Base-by-base conservation (phyloP, 2,113 vertebrate species). In the Camelus bactrianus region DNA sequence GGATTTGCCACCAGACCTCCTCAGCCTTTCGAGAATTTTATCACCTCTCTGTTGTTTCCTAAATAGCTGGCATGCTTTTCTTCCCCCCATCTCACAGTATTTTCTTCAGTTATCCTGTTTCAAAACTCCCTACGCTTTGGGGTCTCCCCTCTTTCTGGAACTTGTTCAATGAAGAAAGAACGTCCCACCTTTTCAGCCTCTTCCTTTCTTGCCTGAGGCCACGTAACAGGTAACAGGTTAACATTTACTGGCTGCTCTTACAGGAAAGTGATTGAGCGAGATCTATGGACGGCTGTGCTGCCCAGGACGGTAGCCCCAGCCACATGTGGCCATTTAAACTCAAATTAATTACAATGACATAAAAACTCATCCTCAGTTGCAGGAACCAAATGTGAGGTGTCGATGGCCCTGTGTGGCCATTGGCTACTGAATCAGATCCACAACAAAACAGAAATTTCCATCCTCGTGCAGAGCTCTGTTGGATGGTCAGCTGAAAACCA, bases 251-350 rank as follows among this genome's bases (percentile, higher is more conserved):
- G 28, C 72, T 38, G 42, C 16, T 52, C 28, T 48, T 17, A 20
- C 2, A 30, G 26, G 35, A 82, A 67, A 32, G 62, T 22, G 20
- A 54, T 32, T 46, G 32, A 50, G 60, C 32, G 1, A 19, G 35
- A 22, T 42, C 28, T 10, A n/a, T 10, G 30, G 38, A n/a, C 0
- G 11, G 70, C 35, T 24, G 20, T 0, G 9, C 26, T 32, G 67
- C 30, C 28, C 35, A 56, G 32, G 3, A 20, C 0, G 0, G 22
- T 0, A 5, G 50, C 10, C 70, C n/a, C 28, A 24, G 67, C 38
- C 79, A 91, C 28, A 22, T 0, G 11, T 5, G 50, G 56, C 22
- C 52, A 16, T 75, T 75, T 46, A n/a, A 17, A 87, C 15, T 67
- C 15, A 94, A 38, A 65, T 46, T 20, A 50, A 20, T 9, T 48